A percentile compares a stretch with the other conserved stretches of the same genome.
phyloP scores from a whole-genome alignment of 2,113 vertebrate species.

The Phylloscopus trochiloides region DNA sequence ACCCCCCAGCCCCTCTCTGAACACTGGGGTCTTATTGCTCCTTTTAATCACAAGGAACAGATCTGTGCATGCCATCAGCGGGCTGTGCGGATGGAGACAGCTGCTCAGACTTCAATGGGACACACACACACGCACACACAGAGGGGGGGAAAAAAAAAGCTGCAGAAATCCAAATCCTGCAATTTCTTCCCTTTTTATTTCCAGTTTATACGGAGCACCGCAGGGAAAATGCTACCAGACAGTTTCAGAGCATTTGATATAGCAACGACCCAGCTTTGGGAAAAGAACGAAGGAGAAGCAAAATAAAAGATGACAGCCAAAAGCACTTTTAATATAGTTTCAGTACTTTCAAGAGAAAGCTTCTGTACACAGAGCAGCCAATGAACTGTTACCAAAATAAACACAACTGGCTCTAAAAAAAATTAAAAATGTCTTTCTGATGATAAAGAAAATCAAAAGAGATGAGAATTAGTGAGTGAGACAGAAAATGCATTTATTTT shows the following conservation, averaged over 20 bases:
- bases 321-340: constrained; percentile 59
- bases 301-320: constrained; percentile 65
- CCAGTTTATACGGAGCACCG: constrained; percentile 15
- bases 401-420: constrained; percentile 30
- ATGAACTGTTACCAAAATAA: constrained; percentile 61
- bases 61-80: constrained; percentile 40
- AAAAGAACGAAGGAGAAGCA: constrained; percentile 31
- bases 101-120: constrained; percentile 51
- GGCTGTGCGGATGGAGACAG: constrained; percentile 8
- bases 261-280: constrained; percentile 37
- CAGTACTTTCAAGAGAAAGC: constrained; percentile 59
- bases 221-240: constrained; percentile 55
- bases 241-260: constrained; percentile 51
- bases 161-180: constrained; percentile 40
- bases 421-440: constrained; percentile 16
- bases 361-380: constrained; percentile 26
- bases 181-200: constrained; percentile 52
- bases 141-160: background rate
- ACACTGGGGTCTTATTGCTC: constrained; percentile 49
- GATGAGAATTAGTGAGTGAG: background rate
- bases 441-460: constrained; percentile 39
- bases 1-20: background rate
- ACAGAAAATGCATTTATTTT: constrained; percentile 8
- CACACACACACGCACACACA: background rate
- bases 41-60: constrained; percentile 42